A percentile compares a stretch with the other conserved stretches of the same genome.
Conservation (phyloP, 2,113 vertebrate species). For the Pan troglodytes region NHGRI_mPanTro3-v2.1_pri NC_072416.2:77707001-77707500, state of each 20-base stretch:
- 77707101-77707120: neutral
- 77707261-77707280: neutral
- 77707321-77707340: neutral
- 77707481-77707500: neutral
- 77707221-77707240: neutral
- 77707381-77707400: neutral
- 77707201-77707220: neutral
- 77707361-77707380: too few relatives aligned
- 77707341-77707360: too few relatives aligned
- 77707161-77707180: neutral
- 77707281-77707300: neutral
- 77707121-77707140: neutral
- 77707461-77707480: neutral
- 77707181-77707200: neutral
- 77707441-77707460: neutral
- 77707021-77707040: neutral
- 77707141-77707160: neutral
- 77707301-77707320: neutral
- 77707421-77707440: neutral
- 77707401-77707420: rapidly evolving
- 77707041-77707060: neutral
- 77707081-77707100: neutral
- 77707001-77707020: neutral
- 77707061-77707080: neutral
- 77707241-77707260: too few relatives aligned